Evolutionary conservation across 2,797 vertebrate species (phyloP), one percentile per base, ranked within the genome.

Genomic region (Artibeus jamaicensis): DNA sequence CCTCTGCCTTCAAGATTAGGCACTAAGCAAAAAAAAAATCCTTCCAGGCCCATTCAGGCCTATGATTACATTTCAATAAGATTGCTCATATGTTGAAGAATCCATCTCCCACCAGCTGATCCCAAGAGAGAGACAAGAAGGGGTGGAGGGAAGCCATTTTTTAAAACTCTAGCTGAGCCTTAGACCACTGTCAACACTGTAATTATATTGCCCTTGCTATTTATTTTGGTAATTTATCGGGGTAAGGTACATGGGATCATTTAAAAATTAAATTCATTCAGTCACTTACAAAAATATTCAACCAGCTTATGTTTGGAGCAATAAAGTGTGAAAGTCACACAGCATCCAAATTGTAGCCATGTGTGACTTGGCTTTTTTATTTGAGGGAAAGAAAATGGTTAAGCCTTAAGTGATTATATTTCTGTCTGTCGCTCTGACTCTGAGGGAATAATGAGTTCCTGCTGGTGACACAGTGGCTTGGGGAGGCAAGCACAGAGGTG

Each of bases 391-490:
- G 91, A 93, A 95, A 95, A 97, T 90, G 74, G 68, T 92, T 87
- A 94, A 94, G 76, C 21, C 44, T 86, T 39, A 85, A 88, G 93
- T 44, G 85, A 81, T 42, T 91, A 29, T 62, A 34, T 96, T 94
- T 97, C 93, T 94, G 79, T 83, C 79, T 81, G 90, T 92, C 22
- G 0, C 90, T 78, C 67, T 2, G 7, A 84, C 67, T 79, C 83
- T 93, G 71, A 88, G 79, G 77, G n/a, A 78, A 79, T 90, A 95
- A 97, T 82, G 94, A 96, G 86, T 89, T 86, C 82, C 96, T 89
- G 82, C 88, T 93, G 88, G 94, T 50, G 89, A 95, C 92, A 78
- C 67, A 50, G 88, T 62, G 85, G 88, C 87, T 83, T 70, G 48
- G 39, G 6, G 37, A 86, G 85, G 91, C 50, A 21, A 74, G 79